phyloP scores from a whole-genome alignment of 2,113 vertebrate genomes.

The Periophthalmodon schlosseri region DNA sequence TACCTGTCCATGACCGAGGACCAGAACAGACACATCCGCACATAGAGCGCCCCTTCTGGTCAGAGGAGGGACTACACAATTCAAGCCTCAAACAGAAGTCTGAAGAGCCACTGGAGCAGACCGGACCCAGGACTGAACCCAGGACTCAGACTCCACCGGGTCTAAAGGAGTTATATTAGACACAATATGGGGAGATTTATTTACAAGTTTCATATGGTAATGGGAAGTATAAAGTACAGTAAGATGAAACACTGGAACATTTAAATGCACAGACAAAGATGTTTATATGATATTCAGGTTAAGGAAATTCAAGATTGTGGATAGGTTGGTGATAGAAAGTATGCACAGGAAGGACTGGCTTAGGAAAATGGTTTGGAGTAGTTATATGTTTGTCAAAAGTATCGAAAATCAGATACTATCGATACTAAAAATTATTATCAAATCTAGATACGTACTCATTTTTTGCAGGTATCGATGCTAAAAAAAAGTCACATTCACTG shows the following conservation, averaged over 20 bases:
- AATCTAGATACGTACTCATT: no score
- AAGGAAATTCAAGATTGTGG: no score
- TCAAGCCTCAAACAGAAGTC: neutral
- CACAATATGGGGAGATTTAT: neutral
- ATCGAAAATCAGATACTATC: no score
- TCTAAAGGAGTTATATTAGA: neutral
- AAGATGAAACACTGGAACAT: neutral
- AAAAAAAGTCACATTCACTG: no score
- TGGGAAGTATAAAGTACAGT: neutral
- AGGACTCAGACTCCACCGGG: neutral
- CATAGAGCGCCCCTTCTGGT: conserved; percentile 65
- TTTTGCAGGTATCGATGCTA: no score
- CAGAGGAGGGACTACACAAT: conserved; percentile 9
- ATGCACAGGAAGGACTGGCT: no score
- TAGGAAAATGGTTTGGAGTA: no score
- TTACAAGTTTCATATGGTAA: neutral
- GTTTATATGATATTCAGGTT: neutral
- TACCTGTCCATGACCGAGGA: conserved; percentile 93
- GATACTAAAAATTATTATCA: no score
- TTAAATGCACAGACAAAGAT: neutral
- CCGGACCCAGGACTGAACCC: neutral
- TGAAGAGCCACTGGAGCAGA: neutral
- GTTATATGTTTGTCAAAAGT: no score
- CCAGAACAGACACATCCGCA: conserved; percentile 82
- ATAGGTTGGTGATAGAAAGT: no score